These are phyloP conservation scores for Chloroclystis v-ata DNA, from an alignment of 2,888 invertebrate genomes.

Conservation along the genomic window DNA sequence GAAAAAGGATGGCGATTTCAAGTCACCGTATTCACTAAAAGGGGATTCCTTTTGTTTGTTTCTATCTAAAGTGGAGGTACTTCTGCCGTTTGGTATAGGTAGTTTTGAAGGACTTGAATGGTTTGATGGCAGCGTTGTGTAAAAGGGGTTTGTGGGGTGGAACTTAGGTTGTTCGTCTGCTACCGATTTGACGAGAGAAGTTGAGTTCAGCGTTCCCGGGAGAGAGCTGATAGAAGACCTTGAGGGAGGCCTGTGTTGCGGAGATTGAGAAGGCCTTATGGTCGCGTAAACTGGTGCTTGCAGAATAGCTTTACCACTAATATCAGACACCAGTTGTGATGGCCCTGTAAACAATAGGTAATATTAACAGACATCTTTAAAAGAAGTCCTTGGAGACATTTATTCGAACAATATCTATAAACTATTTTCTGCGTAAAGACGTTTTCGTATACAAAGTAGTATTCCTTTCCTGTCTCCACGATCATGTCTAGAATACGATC, in stretches of 20 bases:
- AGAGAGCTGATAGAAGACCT: slow-evolving; percentile 54
- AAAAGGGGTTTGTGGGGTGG: slow-evolving; percentile 73
- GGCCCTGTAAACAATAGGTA: slow-evolving; percentile 69
- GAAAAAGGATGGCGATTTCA: slow-evolving; percentile 53
- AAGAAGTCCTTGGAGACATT: too few species aligned
- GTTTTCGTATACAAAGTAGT: neutral
- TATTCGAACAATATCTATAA: too few species aligned
- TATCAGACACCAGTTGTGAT: slow-evolving; percentile 63
- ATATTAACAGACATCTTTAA: slow-evolving; percentile 7
- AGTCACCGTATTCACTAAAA: slow-evolving; percentile 45
- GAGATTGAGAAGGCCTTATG: slow-evolving; percentile 55
- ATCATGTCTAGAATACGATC: slow-evolving; percentile 12
- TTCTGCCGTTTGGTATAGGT: slow-evolving; percentile 62
- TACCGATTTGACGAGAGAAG: slow-evolving; percentile 55
- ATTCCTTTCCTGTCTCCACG: neutral
- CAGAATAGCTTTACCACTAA: slow-evolving; percentile 50
- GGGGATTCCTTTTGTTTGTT: slow-evolving; percentile 51
- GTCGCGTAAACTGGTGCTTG: slow-evolving; percentile 72
- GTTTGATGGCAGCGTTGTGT: slow-evolving; percentile 67
- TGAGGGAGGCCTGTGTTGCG: slow-evolving; percentile 45
- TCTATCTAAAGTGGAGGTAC: slow-evolving; percentile 60
- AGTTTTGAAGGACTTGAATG: slow-evolving; percentile 66
- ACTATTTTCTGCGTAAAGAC: too few species aligned
- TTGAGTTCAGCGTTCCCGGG: slow-evolving; percentile 54
- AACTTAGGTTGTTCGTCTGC: slow-evolving; percentile 57